Evolutionary conservation across 2,113 vertebrate genomes (phyloP).

Genomic region (Galemys pyrenaicus): DNA sequence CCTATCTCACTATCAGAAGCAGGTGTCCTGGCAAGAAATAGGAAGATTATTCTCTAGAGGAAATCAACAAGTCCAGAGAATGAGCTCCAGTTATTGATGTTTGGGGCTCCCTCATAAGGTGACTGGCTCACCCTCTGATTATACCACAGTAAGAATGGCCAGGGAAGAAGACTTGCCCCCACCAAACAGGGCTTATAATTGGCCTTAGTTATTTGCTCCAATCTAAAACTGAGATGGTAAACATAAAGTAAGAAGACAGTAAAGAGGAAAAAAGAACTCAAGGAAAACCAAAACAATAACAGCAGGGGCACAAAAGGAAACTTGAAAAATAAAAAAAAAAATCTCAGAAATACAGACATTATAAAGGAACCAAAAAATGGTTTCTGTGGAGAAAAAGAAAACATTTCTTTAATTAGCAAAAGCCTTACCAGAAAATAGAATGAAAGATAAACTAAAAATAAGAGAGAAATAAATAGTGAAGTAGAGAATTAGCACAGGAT

Average conservation of each 20-base stretch:
- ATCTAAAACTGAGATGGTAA: background rate
- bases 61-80: background rate
- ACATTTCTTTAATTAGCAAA: background rate
- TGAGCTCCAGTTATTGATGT: background rate
- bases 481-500: background rate
- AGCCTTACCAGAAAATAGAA: background rate
- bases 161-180: background rate
- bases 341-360: background rate
- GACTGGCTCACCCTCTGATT: background rate
- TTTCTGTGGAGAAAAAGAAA: background rate
- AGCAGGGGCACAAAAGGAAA: background rate
- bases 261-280: background rate
- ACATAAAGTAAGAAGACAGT: background rate
- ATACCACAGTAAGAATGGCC: background rate
- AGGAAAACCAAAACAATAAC: background rate
- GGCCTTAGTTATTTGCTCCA: background rate
- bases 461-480: background rate
- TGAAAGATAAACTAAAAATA: slow-evolving; percentile 1
- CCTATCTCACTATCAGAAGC: background rate
- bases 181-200: background rate
- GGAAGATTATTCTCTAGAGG: slow-evolving; percentile 1
- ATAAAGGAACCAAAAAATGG: background rate
- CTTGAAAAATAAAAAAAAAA: background rate
- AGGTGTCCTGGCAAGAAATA: background rate
- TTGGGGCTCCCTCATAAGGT: background rate